phyloP scores from a whole-genome alignment of 2,113 vertebrate species.

The Poeciliopsis turrubarensis region DNA sequence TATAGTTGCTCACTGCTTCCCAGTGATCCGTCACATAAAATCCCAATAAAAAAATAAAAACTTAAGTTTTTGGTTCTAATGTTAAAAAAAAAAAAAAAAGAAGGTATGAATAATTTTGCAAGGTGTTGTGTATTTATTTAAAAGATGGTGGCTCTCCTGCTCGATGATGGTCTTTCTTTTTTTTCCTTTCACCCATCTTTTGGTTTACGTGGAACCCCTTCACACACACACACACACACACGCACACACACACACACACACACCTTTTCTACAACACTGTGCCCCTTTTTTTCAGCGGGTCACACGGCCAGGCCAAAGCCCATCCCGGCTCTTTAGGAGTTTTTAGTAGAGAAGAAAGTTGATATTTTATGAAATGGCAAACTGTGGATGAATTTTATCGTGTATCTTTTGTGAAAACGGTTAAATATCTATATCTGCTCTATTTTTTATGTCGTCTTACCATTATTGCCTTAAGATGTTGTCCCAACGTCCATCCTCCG shows the following conservation, averaged over 20 bases:
- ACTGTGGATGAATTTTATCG: conserved; percentile 40
- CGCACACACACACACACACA: background rate
- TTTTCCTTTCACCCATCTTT: conserved; percentile 14
- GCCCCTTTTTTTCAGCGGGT: background rate
- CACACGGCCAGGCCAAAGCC: conserved; percentile 36
- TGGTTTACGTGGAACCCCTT: background rate
- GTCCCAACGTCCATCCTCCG: conserved; percentile 35
- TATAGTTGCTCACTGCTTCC: no score
- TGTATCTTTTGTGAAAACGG: conserved; percentile 43
- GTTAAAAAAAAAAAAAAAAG: no score
- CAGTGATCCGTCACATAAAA: no score
- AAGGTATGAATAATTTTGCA: background rate
- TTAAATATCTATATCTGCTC: conserved; percentile 29
- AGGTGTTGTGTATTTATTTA: background rate
- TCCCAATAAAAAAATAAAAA: no score
- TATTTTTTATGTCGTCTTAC: conserved; percentile 50
- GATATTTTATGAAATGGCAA: conserved; percentile 41
- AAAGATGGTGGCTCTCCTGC: conserved; percentile 15
- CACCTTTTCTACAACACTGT: conserved; percentile 1
- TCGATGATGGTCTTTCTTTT: conserved; percentile 22
- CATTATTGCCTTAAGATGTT: conserved; percentile 66
- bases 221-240: background rate
- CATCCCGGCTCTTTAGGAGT: conserved; percentile 27
- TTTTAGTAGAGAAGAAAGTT: conserved; percentile 38
- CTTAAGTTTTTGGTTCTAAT: no score